phyloP scores from a whole-genome alignment of 2,797 vertebrate genomes.

The Monodelphis domestica region DNA sequence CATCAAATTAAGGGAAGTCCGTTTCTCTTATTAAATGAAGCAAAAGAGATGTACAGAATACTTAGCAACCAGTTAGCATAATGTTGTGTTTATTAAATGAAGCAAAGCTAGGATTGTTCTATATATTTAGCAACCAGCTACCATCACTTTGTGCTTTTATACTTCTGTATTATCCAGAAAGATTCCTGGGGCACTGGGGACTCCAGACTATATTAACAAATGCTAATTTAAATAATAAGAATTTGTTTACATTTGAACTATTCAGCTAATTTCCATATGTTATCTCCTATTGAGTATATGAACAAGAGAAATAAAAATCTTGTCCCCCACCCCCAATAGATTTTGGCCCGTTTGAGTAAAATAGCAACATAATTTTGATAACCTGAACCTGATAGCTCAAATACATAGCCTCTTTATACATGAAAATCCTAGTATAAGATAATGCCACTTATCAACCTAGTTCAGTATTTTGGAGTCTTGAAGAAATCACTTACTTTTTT shows the following conservation, averaged over 20 bases:
- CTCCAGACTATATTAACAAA: neutral
- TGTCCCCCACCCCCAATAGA: fast-evolving
- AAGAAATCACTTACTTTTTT: constrained; percentile 41
- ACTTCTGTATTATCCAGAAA: neutral
- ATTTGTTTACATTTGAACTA: neutral
- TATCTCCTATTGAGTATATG: neutral
- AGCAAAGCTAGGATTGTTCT: neutral
- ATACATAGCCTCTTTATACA: neutral
- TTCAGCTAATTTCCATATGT: neutral
- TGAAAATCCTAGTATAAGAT: fast-evolving
- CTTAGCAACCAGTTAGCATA: neutral
- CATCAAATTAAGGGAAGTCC: neutral
- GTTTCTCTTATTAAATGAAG: neutral
- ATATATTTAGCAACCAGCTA: neutral
- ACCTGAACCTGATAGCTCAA: neutral
- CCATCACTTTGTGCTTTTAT: fast-evolving
- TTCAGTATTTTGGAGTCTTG: neutral
- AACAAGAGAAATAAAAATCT: neutral
- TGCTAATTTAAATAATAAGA: neutral
- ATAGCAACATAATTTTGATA: fast-evolving
- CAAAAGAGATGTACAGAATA: neutral
- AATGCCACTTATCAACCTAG: fast-evolving
- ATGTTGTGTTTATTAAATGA: fast-evolving
- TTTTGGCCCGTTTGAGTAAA: fast-evolving
- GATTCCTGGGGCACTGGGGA: neutral